Conservation (phyloP, 92 coral and sea anemone species). For the Porites evermanni region DNA sequence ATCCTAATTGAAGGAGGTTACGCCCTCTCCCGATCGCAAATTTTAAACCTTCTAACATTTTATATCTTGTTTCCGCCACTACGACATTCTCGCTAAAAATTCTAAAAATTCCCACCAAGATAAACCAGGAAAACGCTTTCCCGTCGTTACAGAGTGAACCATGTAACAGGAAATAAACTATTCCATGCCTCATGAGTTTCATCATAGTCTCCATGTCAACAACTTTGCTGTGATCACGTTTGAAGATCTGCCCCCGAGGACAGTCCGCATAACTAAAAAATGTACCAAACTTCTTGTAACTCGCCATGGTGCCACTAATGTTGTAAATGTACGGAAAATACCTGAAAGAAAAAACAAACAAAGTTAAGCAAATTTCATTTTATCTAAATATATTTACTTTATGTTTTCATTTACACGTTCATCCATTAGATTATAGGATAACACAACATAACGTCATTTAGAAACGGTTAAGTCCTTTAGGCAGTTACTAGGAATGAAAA, state of each 20-base stretch:
- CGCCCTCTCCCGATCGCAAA: no score
- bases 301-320: conserved; percentile 67
- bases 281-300: conserved; percentile 63
- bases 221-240: conserved; percentile 79
- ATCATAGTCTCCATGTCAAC: conserved; percentile 76
- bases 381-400: neutral
- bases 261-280: conserved; percentile 79
- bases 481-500: no score
- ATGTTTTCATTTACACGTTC: neutral
- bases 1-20: no score
- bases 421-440: no score
- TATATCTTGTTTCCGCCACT: no score
- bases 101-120: no score
- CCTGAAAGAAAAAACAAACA: conserved; percentile 35
- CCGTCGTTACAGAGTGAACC: neutral
- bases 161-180: neutral
- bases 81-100: no score
- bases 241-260: conserved; percentile 89
- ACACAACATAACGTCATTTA: no score
- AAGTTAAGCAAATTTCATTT: neutral
- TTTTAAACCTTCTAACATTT: no score
- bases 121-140: no score
- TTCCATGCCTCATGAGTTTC: conserved; percentile 81
- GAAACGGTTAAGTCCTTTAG: no score
- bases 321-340: conserved; percentile 81